phyloP scores from a whole-genome alignment of 2,797 vertebrate species.

The Okamejei kenojei region DNA sequence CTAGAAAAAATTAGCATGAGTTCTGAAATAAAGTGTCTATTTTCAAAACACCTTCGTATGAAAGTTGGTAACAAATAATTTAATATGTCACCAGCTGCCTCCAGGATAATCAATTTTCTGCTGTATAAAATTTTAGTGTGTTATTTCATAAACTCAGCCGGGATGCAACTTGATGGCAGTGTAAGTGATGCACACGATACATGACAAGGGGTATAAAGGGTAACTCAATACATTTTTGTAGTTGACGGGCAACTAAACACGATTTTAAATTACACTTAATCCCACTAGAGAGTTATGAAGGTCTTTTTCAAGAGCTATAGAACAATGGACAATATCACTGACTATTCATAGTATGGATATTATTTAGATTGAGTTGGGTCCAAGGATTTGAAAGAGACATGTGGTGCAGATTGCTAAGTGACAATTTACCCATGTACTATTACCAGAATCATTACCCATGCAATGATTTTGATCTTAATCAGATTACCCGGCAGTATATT shows the following conservation, averaged over 20 bases:
- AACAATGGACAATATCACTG: slow-evolving; percentile 26
- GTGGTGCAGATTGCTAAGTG: not conserved
- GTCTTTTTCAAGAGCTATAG: slow-evolving; percentile 5
- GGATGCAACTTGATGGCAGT: not conserved
- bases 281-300: slow-evolving; percentile 17
- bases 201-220: not conserved
- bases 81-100: not conserved
- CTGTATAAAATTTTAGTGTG: not conserved
- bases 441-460: slow-evolving; percentile 3
- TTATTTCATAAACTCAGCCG: not conserved
- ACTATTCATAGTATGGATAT: slow-evolving; percentile 2
- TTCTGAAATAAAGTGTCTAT: not conserved
- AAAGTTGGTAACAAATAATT: not conserved
- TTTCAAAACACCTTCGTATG: not conserved
- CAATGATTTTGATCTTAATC: slow-evolving; percentile 24
- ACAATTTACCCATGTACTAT: slow-evolving; percentile 7
- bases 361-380: not conserved
- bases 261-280: slow-evolving; percentile 37
- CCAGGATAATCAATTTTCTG: not conserved
- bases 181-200: not conserved
- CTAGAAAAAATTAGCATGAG: not conserved
- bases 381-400: not conserved
- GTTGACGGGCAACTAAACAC: slow-evolving; percentile 19
- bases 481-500: not conserved
- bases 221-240: slow-evolving; percentile 33